phyloP scores from a whole-genome alignment of 1,140 invertebrate species.

The Caerostris darwini region DNA sequence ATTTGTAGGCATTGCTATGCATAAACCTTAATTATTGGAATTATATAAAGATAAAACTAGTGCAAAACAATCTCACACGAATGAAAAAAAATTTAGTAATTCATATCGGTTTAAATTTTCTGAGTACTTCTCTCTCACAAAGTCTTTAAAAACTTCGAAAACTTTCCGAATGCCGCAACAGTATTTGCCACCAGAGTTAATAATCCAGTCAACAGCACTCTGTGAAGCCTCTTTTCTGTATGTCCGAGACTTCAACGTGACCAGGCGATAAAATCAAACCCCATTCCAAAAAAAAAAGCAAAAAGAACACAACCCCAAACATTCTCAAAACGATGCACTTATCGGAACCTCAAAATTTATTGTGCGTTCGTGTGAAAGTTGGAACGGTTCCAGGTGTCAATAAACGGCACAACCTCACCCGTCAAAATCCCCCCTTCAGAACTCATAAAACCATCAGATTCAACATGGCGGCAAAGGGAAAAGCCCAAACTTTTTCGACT shows the following conservation, averaged over 20 bases:
- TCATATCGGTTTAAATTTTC: too few species aligned
- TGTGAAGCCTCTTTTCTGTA: not conserved
- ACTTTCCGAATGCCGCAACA: too few species aligned
- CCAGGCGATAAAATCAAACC: slow-evolving; percentile 5
- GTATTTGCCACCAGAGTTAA: too few species aligned
- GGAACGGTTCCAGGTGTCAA: slow-evolving; percentile 48
- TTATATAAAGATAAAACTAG: too few species aligned
- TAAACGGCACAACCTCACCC: slow-evolving; percentile 20
- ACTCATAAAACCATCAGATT: slow-evolving; percentile 51
- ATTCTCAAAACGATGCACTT: slow-evolving; percentile 26
- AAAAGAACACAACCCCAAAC: not conserved
- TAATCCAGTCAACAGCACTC: too few species aligned
- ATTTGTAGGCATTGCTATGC: too few species aligned
- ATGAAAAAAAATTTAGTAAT: not conserved
- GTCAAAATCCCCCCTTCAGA: slow-evolving; percentile 8
- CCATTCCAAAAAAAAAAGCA: too few species aligned
- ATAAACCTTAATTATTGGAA: too few species aligned
- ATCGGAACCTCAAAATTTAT: slow-evolving; percentile 57
- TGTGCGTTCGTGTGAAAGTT: slow-evolving; percentile 54
- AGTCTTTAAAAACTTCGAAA: too few species aligned
- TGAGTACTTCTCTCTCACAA: too few species aligned
- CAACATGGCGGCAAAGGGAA: slow-evolving; percentile 19
- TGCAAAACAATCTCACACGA: too few species aligned
- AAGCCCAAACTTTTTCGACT: not conserved
- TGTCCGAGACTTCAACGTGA: not conserved